phyloP scores from a whole-genome alignment of 1,140 invertebrate genomes.

The Telenomus remus region DNA sequence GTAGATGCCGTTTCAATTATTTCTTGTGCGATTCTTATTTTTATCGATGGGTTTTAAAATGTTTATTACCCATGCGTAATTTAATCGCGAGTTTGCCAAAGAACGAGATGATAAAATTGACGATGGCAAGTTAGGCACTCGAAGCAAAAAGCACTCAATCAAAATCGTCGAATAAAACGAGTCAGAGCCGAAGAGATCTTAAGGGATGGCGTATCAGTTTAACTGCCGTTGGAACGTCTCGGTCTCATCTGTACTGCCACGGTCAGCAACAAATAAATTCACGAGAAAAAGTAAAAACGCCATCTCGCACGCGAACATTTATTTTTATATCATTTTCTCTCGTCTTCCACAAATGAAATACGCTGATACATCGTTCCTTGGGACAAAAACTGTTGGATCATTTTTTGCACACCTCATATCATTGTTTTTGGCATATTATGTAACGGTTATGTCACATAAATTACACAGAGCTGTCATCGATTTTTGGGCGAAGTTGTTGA shows the following conservation, averaged over 20 bases:
- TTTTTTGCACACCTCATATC: constrained; percentile 2
- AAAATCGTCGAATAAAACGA: constrained; percentile 45
- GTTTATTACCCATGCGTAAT: neutral
- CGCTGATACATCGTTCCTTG: constrained; percentile 50
- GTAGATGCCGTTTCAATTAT: too few relatives aligned
- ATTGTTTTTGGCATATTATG: neutral
- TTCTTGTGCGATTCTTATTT: too few relatives aligned
- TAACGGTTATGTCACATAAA: constrained; percentile 6
- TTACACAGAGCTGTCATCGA: constrained; percentile 8
- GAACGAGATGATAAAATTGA: constrained; percentile 21
- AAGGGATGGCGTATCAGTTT: constrained; percentile 55
- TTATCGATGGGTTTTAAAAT: too few relatives aligned
- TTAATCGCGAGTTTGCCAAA: constrained; percentile 15
- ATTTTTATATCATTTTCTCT: constrained; percentile 46
- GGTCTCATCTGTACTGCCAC: constrained; percentile 49
- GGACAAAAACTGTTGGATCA: constrained; percentile 19
- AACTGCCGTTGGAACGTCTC: constrained; percentile 55
- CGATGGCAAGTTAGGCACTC: constrained; percentile 37
- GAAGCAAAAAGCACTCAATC: constrained; percentile 37
- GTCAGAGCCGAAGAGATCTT: constrained; percentile 38
- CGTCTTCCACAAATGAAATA: constrained; percentile 32
- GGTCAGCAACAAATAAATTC: constrained; percentile 59
- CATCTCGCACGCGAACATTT: constrained; percentile 50
- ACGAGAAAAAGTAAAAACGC: constrained; percentile 43
- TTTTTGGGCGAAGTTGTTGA: constrained; percentile 30